Percentiles rank a stretch among this genome's conserved stretches.
Evolutionary conservation across 2,888 invertebrate species (phyloP).

Genomic region (Copidosoma aretas): DNA sequence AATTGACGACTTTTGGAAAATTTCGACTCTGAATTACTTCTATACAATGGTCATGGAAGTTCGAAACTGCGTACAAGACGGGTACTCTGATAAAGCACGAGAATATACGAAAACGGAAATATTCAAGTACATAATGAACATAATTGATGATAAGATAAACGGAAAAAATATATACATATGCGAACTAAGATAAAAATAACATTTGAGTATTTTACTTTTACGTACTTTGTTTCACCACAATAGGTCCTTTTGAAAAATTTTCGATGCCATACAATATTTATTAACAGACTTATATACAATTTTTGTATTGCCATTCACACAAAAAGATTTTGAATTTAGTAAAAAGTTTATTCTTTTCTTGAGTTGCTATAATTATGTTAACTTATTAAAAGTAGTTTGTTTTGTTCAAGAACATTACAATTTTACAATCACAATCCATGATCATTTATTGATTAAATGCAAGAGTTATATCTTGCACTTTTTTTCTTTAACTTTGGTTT

Average conservation of each 20-base stretch:
- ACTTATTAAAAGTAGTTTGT: neutral
- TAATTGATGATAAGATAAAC: constrained; percentile 54
- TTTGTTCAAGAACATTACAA: neutral
- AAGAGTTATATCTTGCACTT: too few species aligned
- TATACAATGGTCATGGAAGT: constrained; percentile 27
- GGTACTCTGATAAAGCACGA: constrained; percentile 44
- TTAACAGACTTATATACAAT: constrained; percentile 8
- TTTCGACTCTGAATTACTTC: constrained; percentile 20
- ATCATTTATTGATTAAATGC: too few species aligned
- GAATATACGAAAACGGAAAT: constrained; percentile 41
- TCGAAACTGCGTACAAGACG: constrained; percentile 29
- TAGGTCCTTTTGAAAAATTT: too few species aligned
- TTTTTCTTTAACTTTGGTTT: too few species aligned
- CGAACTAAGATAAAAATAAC: constrained; percentile 51
- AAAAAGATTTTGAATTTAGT: too few species aligned
- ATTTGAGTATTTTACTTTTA: constrained; percentile 31
- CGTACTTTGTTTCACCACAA: constrained; percentile 2
- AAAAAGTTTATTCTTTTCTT: constrained; percentile 10
- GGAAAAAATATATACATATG: constrained; percentile 59
- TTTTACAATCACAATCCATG: too few species aligned
- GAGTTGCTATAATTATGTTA: too few species aligned
- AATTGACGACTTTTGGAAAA: constrained; percentile 13
- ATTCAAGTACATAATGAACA: constrained; percentile 51
- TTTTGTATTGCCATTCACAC: too few species aligned
- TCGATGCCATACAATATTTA: too few species aligned